Base-by-base conservation (phyloP, 2,888 invertebrate species). In the Druceiella hillmani region DNA sequence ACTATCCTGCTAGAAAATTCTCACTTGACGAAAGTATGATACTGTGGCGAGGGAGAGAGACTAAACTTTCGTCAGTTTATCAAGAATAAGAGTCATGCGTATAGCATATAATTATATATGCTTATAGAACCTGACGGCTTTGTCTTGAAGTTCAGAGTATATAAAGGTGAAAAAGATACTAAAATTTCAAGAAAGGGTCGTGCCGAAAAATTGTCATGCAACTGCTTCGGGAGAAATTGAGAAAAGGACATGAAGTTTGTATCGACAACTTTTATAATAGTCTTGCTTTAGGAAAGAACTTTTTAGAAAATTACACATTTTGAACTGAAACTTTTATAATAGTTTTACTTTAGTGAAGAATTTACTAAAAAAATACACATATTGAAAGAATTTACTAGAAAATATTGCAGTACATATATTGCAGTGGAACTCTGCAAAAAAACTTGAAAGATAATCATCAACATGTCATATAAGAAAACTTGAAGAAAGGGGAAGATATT, bases 381-480 rank as follows among this genome's bases (percentile, higher is more conserved):
- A n/a, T n/a, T n/a, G n/a, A n/a, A n/a, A n/a, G n/a, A n/a, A n/a
- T n/a, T n/a, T n/a, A n/a, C n/a, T n/a, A n/a, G n/a, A n/a, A n/a
- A n/a, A n/a, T n/a, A n/a, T n/a, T n/a, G n/a, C n/a, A n/a, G n/a
- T n/a, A n/a, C n/a, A n/a, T n/a, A n/a, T n/a, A n/a, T n/a, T n/a
- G n/a, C n/a, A 52, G 55, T 5, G 55, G 55, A 17, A 55, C 53
- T 25, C 41, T 57, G 26, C 44, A 52, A 14, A 22, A 43, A 10
- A 46, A 51, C 34, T 35, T 49, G 33, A 51, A 50, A 41, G n/a
- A n/a, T n/a, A n/a, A n/a, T n/a, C n/a, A n/a, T 10, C 26, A 32
- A 25, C 47, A 53, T 24, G 49, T 55, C n/a, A 41, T 38, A 27
- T 33, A 40, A 12, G n/a, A 40, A 41, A 39, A 52, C 49, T 39